Conservation (phyloP, 2,113 vertebrate genomes). For the Spilogale gracilis region DNA sequence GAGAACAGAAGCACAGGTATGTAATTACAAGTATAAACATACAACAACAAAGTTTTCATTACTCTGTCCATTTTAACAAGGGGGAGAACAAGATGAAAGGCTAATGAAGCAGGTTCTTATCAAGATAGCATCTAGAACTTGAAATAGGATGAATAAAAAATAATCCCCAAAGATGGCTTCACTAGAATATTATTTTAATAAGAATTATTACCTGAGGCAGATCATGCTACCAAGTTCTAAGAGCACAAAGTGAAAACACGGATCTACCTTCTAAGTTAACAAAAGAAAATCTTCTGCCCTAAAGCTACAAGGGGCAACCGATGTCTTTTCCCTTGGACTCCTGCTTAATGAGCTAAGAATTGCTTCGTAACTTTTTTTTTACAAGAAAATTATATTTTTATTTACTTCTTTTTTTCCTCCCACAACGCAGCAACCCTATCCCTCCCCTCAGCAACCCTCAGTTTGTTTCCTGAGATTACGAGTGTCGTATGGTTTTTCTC, state of each 20-base stretch:
- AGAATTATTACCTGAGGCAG: background rate
- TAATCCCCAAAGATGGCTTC: background rate
- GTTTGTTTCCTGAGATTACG: no score
- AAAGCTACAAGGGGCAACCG: background rate
- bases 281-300: background rate
- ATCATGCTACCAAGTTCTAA: background rate
- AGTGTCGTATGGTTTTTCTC: no score
- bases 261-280: background rate
- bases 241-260: background rate
- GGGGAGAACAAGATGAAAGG: background rate
- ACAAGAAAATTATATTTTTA: no score
- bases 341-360: background rate
- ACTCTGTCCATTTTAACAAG: background rate
- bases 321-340: background rate
- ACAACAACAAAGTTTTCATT: background rate
- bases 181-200: background rate
- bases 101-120: background rate
- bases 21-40: background rate
- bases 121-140: background rate
- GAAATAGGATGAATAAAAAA: background rate
- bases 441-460: no score
- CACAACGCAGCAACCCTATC: no score
- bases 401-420: no score
- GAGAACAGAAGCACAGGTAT: background rate
- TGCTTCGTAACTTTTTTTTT: background rate